Base-by-base conservation (phyloP, 64 coral and sea anemone species). In the Dendrophyllia cribrosa region DNA sequence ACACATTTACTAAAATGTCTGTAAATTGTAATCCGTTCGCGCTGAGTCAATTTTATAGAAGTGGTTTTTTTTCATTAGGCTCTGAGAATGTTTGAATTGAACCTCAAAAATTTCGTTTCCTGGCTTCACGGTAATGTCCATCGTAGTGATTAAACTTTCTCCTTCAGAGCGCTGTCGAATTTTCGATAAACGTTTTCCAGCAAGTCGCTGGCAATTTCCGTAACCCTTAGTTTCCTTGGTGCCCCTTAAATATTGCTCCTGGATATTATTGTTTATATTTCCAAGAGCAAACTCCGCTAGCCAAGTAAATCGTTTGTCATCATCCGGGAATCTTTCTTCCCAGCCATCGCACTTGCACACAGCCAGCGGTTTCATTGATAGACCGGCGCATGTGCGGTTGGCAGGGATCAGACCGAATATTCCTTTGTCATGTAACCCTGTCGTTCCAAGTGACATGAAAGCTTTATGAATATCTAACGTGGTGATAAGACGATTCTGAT, bases 271-370 rank as follows among this genome's bases (percentile, higher is more conserved):
- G 58, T 98, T 98, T 56, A 98, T 88, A 72, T 62, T 74, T 13
- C 94, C 96, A 19, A 95, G 87, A n/a, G 87, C 96, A 81, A 90
- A 95, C 58, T 98, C 96, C 2, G 96, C 96, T 22, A 95, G 68
- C 96, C 96, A 95, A 0, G 69, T 76, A 90, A 98, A 98, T 16
- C 71, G 87, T 69, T 53, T 63, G 60, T 95, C 59, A 70, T 95
- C 85, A 80, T 98, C 96, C 19, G 94, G 90, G 51, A 93, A 95
- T 8, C 62, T 80, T 23, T 55, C 51, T 65, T 98, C 93, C 96
- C 96, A 98, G 16, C 68, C 77, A 51, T 89, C 76, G 59, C 96
- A 98, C 77, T 98, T 98, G 77, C 96, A 98, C 6, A 98, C 91
- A 3, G 81, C 96, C 25, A 82, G 77, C 26, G 56, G 87, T 86